phyloP scores from a whole-genome alignment of 2,888 invertebrate species.

The Rutpela maculata region DNA sequence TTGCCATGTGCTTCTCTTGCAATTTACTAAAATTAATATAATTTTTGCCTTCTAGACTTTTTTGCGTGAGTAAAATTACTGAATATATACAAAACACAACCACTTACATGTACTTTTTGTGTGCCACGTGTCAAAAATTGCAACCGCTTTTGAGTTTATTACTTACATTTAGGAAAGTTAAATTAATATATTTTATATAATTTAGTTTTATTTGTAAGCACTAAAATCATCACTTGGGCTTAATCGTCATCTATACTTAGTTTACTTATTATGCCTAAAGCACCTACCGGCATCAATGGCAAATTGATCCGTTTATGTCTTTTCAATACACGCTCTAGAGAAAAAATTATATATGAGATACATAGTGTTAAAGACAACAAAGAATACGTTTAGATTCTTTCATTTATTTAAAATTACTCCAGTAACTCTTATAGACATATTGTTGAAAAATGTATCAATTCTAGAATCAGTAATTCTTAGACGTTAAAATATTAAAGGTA shows the following conservation, averaged over 20 bases:
- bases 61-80: constrained; percentile 46
- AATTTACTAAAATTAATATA: constrained; percentile 46
- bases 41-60: constrained; percentile 39
- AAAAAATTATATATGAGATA: neutral
- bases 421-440: too few species aligned
- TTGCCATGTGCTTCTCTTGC: constrained; percentile 43
- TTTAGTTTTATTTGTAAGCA: neutral
- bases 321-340: neutral
- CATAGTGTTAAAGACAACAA: too few species aligned
- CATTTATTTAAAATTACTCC: too few species aligned
- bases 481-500: too few species aligned
- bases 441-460: too few species aligned
- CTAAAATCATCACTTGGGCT: neutral
- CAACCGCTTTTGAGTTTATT: constrained; percentile 13
- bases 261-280: neutral
- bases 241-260: neutral
- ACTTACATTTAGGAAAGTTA: constrained; percentile 15
- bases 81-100: constrained; percentile 36
- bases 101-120: constrained; percentile 40
- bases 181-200: neutral
- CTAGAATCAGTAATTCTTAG: too few species aligned
- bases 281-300: neutral
- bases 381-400: too few species aligned
- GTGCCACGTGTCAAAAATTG: constrained; percentile 45
- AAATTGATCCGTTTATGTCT: neutral